phyloP scores from a whole-genome alignment of 2,797 vertebrate species.

The Sylvilagus floridanus region DNA sequence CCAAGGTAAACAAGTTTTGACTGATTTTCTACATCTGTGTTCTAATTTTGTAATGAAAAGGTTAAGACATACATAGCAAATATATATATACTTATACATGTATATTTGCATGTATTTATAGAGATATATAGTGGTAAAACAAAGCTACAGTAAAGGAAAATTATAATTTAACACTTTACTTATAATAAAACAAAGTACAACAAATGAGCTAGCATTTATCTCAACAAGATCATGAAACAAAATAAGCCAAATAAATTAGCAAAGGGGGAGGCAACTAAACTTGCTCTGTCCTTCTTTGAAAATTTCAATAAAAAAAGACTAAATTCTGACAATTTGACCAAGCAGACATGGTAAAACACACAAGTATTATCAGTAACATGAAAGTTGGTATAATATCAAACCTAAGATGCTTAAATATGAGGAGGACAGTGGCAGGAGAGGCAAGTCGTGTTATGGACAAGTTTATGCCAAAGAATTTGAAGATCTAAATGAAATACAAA shows the following conservation, averaged over 20 bases:
- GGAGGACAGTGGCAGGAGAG: neutral
- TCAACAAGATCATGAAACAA: neutral
- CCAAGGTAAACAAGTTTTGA: neutral
- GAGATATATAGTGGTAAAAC: neutral
- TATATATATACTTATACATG: neutral
- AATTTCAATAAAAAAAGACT: neutral
- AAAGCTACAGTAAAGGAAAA: neutral
- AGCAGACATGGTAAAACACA: neutral
- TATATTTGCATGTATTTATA: neutral
- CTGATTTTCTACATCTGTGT: neutral
- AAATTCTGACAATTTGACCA: neutral
- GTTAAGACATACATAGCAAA: neutral
- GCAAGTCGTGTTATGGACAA: neutral
- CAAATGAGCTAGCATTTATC: neutral
- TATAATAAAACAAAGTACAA: neutral
- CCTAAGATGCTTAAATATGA: neutral
- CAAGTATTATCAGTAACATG: neutral
- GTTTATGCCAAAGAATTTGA: neutral
- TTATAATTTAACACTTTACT: neutral
- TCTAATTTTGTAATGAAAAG: conserved; percentile 21
- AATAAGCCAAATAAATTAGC: neutral
- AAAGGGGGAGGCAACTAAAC: neutral
- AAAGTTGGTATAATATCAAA: neutral
- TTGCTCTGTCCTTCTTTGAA: neutral
- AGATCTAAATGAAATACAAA: conserved; percentile 32